Evolutionary conservation across 2,888 invertebrate genomes (phyloP), one percentile per base, ranked within the genome.

Genomic region (Drosophila meridionalis): DNA sequence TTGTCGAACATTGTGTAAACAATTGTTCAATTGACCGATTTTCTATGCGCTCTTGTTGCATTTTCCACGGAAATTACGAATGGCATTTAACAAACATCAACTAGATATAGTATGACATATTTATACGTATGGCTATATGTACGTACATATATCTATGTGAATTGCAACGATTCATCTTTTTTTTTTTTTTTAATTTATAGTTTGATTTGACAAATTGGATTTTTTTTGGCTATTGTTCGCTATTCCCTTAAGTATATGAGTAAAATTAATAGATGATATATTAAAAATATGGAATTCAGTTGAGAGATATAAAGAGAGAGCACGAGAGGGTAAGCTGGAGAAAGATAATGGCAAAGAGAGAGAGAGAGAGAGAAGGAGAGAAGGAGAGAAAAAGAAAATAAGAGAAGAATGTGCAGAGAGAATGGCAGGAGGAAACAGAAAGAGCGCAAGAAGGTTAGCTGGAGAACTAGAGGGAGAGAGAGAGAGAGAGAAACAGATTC

Each of bases 41-140:
- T 63, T 82, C 67, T 61, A 69, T 52, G 11, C 48, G 50, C 64
- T 66, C 69, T 82, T 76, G 65, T 67, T 76, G 64, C 61, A 81
- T 73, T 81, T 85, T 85, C 78, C 86, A 87, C 78, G 83, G 86
- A 85, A 89, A 82, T 82, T 87, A 73, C 80, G 58, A 58, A 70
- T 59, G 65, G 66, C 45, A 70, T 67, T 81, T 68, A 72, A 72
- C 59, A 70, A 47, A 77, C 62, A 77, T 72, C 68, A 68, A 67
- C 65, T 74, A 60, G 70, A 42, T 42, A 53, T 74, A 28, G 53
- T 40, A 36, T 45, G 58, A 36, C 26, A 63, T 74, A 58, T 57
- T 63, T 73, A 47, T 53, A 57, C 11, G 58, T 48, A 12, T 2
- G 6, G 6, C 26, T 2, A 3, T 3, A 28, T 4, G n/a, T 30